These are phyloP conservation scores for Mamestra brassicae DNA, from an alignment of 2,888 invertebrate species.

Conservation along the genomic window DNA sequence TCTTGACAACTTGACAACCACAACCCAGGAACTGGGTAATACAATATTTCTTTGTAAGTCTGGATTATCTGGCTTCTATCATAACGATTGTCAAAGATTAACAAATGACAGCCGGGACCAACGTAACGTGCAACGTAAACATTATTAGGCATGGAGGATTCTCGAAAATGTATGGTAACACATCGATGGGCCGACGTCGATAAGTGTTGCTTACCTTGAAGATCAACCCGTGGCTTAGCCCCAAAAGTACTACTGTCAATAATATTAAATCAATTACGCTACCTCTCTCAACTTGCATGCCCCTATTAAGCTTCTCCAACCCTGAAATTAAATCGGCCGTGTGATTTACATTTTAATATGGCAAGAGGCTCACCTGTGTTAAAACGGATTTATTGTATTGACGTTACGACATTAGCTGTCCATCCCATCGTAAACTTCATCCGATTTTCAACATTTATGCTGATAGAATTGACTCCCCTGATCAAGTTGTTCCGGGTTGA, in stretches of 20 bases:
- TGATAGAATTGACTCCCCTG: slow-evolving; percentile 69
- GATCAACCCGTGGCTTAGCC: neutral
- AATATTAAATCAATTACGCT: slow-evolving; percentile 54
- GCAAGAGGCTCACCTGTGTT: slow-evolving; percentile 87
- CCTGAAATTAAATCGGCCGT: slow-evolving; percentile 89
- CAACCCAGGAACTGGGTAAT: neutral
- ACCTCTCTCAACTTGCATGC: slow-evolving; percentile 61
- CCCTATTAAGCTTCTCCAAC: slow-evolving; percentile 83
- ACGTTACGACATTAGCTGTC: slow-evolving; percentile 79
- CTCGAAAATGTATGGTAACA: neutral
- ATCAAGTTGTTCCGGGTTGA: slow-evolving; percentile 13
- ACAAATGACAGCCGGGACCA: too few species aligned
- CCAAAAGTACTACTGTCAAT: neutral
- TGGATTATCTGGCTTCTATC: neutral
- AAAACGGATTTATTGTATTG: slow-evolving; percentile 88
- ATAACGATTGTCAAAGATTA: too few species aligned
- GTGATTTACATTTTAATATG: slow-evolving; percentile 90
- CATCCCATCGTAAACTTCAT: slow-evolving; percentile 70
- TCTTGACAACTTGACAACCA: too few species aligned
- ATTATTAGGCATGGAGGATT: neutral
- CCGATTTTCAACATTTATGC: slow-evolving; percentile 70
- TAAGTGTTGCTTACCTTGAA: too few species aligned
- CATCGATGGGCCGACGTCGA: neutral
- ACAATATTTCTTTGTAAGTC: neutral
- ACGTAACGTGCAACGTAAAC: too few species aligned